Conservation (phyloP, 1,140 invertebrate genomes). For the Probaryconus sp. region DNA sequence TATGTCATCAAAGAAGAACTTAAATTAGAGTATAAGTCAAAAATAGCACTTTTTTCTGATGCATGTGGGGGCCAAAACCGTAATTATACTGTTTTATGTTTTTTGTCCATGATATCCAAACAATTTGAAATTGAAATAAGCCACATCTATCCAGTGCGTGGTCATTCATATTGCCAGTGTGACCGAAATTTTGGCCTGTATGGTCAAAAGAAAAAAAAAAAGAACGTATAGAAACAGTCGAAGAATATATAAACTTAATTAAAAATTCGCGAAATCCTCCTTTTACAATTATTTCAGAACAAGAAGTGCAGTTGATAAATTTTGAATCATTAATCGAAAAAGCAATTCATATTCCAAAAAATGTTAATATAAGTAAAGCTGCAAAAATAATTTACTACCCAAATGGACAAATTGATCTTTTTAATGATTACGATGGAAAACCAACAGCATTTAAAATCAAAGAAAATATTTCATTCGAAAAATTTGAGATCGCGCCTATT, state of each 20-base stretch:
- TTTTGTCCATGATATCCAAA: too few species aligned
- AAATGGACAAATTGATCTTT: not conserved
- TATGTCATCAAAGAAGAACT: not conserved
- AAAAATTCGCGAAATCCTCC: not conserved
- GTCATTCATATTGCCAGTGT: too few species aligned
- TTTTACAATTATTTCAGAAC: not conserved
- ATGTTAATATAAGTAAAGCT: not conserved
- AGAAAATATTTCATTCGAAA: not conserved
- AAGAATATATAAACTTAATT: conserved; percentile 31
- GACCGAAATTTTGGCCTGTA: too few species aligned
- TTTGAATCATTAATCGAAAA: not conserved
- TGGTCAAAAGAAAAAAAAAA: conserved; percentile 27
- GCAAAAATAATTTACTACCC: not conserved
- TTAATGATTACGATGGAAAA: not conserved
- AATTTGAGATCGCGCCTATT: not conserved
- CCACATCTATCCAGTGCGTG: too few species aligned
- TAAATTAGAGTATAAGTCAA: too few species aligned
- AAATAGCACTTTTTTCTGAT: conserved; percentile 20
- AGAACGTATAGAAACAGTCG: too few species aligned
- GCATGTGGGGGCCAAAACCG: conserved; percentile 6
- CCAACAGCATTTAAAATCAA: not conserved
- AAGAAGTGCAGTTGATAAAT: not conserved
- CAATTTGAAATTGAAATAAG: conserved; percentile 9
- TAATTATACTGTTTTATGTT: too few species aligned
- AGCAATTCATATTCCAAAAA: not conserved